A percentile compares a stretch with the other conserved stretches of the same genome.
Evolutionary conservation across 30 jellyfish, hydroid and myxozoan genomes (phyloP).

Genomic region (Aurelia sp.): DNA sequence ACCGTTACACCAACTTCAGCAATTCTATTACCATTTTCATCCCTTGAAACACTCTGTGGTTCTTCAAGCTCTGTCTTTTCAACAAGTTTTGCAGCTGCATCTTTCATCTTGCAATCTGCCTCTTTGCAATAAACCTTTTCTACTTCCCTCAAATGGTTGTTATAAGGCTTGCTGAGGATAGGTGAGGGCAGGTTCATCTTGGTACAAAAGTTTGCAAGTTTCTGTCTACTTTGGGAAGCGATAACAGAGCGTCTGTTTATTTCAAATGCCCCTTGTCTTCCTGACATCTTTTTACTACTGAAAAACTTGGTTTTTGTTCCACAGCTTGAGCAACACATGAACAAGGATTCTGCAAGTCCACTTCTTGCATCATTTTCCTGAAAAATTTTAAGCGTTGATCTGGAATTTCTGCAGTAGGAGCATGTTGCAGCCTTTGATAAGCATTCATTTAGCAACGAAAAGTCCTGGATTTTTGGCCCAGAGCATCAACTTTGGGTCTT

Average conservation of each 20-base stretch:
- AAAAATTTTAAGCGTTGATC: not conserved
- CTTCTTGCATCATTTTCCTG: not conserved
- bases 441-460: conserved; percentile 1
- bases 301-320: not conserved
- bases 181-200: conserved; percentile 34
- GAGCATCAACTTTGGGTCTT: too few relatives aligned
- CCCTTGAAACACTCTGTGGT: conserved; percentile 3
- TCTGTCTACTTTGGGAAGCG: conserved; percentile 7
- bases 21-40: not conserved
- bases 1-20: conserved; percentile 13
- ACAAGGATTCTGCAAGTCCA: conserved; percentile 12
- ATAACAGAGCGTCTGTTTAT: not conserved
- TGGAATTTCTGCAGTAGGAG: conserved; percentile 23
- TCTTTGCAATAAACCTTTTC: not conserved
- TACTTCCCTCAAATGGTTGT: conserved; percentile 16
- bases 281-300: not conserved
- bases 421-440: conserved; percentile 1
- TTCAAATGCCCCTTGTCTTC: conserved; percentile 24
- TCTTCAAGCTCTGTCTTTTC: conserved; percentile 34
- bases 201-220: conserved; percentile 28
- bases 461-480: conserved; percentile 12
- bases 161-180: conserved; percentile 1
- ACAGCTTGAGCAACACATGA: conserved; percentile 3
- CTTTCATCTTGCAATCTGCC: not conserved
- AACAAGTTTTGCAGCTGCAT: not conserved